Evolutionary conservation across 2,797 vertebrate species (phyloP), one percentile per base, ranked within the genome.

Genomic region (Agapornis canus): DNA sequence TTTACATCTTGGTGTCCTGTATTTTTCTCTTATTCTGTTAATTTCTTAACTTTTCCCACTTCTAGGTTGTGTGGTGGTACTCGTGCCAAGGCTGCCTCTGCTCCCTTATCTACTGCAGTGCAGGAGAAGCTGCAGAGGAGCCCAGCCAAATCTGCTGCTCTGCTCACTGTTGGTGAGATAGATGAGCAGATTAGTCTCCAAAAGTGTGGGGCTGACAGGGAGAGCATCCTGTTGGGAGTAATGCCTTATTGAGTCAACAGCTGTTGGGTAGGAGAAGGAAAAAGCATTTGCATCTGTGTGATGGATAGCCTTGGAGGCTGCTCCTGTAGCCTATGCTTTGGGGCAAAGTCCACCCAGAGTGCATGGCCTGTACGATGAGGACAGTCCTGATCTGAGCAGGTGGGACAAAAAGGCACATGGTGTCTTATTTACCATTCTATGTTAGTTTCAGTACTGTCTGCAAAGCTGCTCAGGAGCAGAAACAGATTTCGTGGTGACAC

Each of bases 191-290:
- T 60, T 37, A 60, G 57, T 23, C 51, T 43, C 69, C 39, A 19
- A 0, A 76, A 72, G 39, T 7, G 23, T 42, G 61, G 42, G 40
- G 42, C 60, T 49, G 71, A 66, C 51, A 39, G 1, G 1, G 43
- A 70, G 29, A 70, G 21, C 3, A 1, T 73, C 60, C 69, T 57
- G 25, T 19, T 45, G 51, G 45, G 29, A 66, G 19, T 31, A 49
- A 47, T 2, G 2, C 35, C 43, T 54, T 65, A 15, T 9, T 0
- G 3, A 11, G 22, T 27, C 22, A 4, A 29, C 16, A 25, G 51
- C 48, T 83, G 37, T 39, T 69, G 26, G 20, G 15, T 39, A 3
- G 42, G 37, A 57, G 47, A 21, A 32, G 27, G 25, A 6, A 32
- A 9, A 40, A 31, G 10, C 20, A 4, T 52, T 66, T 71, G 16